These are phyloP conservation scores for Trichonephila clavipes DNA, from an alignment of 1,140 invertebrate species.

Conservation along the genomic window DNA sequence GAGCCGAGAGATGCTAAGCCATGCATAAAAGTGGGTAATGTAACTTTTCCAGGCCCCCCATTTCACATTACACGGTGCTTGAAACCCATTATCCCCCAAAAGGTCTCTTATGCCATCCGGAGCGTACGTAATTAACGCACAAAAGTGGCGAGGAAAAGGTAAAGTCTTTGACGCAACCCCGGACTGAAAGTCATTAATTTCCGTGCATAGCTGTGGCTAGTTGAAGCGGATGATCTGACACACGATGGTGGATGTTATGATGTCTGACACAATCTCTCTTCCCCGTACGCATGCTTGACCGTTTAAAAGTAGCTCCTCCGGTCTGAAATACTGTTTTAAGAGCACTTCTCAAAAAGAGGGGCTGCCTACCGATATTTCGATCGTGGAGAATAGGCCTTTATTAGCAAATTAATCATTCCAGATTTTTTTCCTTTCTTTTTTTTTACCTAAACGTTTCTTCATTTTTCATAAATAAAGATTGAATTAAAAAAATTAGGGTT, in stretches of 20 bases:
- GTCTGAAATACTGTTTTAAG: not conserved
- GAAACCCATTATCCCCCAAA: slow-evolving; percentile 67
- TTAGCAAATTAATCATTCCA: slow-evolving; percentile 52
- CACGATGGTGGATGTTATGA: slow-evolving; percentile 52
- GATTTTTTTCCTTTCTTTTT: not conserved
- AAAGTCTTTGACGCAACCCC: slow-evolving; percentile 7
- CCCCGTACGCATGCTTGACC: slow-evolving; percentile 39
- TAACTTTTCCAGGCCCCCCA: slow-evolving; percentile 10
- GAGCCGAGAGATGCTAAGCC: slow-evolving; percentile 39
- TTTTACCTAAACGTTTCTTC: not conserved
- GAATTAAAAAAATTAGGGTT: no score
- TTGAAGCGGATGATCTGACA: slow-evolving; percentile 60
- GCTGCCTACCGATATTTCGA: slow-evolving; percentile 20
- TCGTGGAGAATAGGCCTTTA: not conserved
- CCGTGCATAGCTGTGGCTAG: slow-evolving; percentile 50
- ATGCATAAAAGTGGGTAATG: slow-evolving; percentile 72
- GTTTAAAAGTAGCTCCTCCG: slow-evolving; percentile 16
- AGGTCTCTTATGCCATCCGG: slow-evolving; percentile 43
- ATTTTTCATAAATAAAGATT: no score
- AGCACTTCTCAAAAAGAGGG: not conserved
- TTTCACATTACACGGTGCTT: slow-evolving; percentile 60
- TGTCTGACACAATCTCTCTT: slow-evolving; percentile 11
- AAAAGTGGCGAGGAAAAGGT: slow-evolving; percentile 61
- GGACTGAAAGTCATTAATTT: slow-evolving; percentile 66
- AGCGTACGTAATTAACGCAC: slow-evolving; percentile 69